phyloP scores from a whole-genome alignment of 2,797 vertebrate species.

The Psittacula echo region DNA sequence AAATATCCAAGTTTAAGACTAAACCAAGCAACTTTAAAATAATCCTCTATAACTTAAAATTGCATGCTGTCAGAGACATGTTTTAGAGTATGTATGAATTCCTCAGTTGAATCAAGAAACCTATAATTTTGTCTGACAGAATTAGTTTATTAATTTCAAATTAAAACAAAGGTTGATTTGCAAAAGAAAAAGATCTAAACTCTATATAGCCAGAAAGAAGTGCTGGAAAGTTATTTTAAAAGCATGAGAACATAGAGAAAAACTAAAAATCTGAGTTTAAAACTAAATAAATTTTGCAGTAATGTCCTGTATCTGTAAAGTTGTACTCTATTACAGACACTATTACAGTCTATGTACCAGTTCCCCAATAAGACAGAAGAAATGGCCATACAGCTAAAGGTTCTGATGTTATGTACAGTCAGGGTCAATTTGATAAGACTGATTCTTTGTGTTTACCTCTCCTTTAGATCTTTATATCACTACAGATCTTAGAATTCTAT shows the following conservation, averaged over 20 bases:
- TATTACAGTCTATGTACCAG: rapidly evolving
- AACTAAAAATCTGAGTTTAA: background rate
- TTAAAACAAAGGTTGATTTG: conserved; percentile 7
- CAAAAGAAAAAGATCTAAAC: background rate
- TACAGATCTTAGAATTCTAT: background rate
- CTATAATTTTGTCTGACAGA: conserved; percentile 33
- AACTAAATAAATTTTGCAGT: background rate
- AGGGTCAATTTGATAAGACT: background rate
- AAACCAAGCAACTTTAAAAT: background rate
- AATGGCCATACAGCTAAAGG: background rate
- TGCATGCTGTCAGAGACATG: background rate
- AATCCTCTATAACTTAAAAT: background rate
- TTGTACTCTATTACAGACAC: background rate
- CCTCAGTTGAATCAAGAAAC: background rate
- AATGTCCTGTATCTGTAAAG: background rate
- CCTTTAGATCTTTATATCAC: background rate
- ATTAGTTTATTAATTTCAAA: conserved; percentile 30
- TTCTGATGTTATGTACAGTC: background rate
- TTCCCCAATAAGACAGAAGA: background rate
- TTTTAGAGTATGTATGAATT: background rate
- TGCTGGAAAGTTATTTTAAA: background rate
- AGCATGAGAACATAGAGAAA: background rate
- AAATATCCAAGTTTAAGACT: background rate
- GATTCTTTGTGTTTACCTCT: background rate
- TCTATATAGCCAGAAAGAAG: background rate